Percentiles rank a stretch among this genome's conserved stretches.
phyloP scores from a whole-genome alignment of 2,888 invertebrate genomes.

The Tipula lateralis region DNA sequence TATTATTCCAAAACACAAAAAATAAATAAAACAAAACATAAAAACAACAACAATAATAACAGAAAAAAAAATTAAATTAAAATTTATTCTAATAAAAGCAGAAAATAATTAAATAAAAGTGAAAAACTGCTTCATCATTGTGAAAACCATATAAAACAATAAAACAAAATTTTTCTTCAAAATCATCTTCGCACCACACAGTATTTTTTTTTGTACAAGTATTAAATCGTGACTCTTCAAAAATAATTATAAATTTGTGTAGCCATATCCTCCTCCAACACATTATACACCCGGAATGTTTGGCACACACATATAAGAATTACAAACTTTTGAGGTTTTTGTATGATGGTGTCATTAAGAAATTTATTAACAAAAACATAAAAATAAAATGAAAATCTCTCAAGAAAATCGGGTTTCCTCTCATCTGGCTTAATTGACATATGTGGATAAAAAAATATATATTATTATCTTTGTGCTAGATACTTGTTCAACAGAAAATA shows the following conservation, averaged over 20 bases:
- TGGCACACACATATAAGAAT: not conserved
- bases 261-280: not conserved
- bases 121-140: slow-evolving; percentile 19
- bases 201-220: not conserved
- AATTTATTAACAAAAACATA: not conserved
- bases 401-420: not conserved
- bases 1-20: not conserved
- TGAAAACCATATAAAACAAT: slow-evolving; percentile 1
- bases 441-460: not conserved
- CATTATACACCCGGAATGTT: not conserved
- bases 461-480: too few species aligned
- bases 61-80: not conserved
- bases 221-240: not conserved
- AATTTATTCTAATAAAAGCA: slow-evolving; percentile 24
- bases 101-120: slow-evolving; percentile 11
- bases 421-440: not conserved
- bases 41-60: not conserved
- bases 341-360: not conserved
- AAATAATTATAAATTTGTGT: slow-evolving; percentile 4
- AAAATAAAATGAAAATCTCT: not conserved
- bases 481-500: not conserved
- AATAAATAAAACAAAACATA: not conserved
- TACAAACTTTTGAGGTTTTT: not conserved
- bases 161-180: not conserved
- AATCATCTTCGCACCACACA: slow-evolving; percentile 1